These are phyloP conservation scores for Percopsis transmontana DNA, from an alignment of 2,113 vertebrate genomes.

Conservation along the genomic window DNA sequence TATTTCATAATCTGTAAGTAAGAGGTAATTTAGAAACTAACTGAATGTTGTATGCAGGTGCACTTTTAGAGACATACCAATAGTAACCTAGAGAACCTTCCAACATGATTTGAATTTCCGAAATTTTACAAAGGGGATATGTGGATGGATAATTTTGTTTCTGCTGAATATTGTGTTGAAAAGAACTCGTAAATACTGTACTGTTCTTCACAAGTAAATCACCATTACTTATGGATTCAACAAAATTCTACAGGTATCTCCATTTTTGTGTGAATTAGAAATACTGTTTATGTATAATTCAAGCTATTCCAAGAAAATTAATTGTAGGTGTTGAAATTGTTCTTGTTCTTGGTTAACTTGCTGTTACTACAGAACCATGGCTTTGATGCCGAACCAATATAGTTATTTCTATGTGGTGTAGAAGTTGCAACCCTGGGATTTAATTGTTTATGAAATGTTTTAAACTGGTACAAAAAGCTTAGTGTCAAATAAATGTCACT, in stretches of 20 bases:
- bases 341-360: slow-evolving; percentile 12
- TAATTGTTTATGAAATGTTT: slow-evolving; percentile 66
- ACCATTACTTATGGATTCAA: background rate
- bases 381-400: slow-evolving; percentile 46
- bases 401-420: slow-evolving; percentile 63
- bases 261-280: background rate
- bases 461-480: slow-evolving; percentile 67
- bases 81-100: slow-evolving; percentile 28
- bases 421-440: slow-evolving; percentile 60
- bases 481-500: slow-evolving; percentile 78
- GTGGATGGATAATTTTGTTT: slow-evolving; percentile 4
- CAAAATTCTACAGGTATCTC: background rate
- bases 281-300: background rate
- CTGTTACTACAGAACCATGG: slow-evolving; percentile 22
- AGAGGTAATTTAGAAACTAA: slow-evolving; percentile 27
- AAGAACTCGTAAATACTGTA: background rate
- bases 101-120: slow-evolving; percentile 10
- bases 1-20: too few relatives aligned
- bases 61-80: slow-evolving; percentile 55
- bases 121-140: slow-evolving; percentile 1
- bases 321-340: background rate
- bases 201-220: background rate
- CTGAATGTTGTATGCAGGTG: slow-evolving; percentile 62
- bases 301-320: slow-evolving; percentile 5
- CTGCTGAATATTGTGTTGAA: background rate